A percentile compares a stretch with the other conserved stretches of the same genome.
These are phyloP conservation scores for Psammodynastes pulverulentus DNA, from an alignment of 2,113 vertebrate species.

Conservation along the genomic window DNA sequence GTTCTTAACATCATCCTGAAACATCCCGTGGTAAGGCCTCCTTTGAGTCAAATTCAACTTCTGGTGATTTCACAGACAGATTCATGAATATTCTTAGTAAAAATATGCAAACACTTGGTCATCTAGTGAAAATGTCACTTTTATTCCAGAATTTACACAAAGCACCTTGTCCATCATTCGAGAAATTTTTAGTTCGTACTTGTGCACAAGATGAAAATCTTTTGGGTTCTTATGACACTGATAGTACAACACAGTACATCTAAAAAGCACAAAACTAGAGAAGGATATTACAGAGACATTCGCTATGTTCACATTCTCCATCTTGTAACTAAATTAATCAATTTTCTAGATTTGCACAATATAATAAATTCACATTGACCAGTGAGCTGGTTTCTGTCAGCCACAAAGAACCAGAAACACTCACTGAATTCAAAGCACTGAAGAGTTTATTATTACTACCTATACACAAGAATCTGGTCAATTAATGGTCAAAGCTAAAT, in stretches of 20 bases:
- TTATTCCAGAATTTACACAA: neutral
- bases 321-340: neutral
- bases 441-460: neutral
- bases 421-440: neutral
- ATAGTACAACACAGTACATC: neutral
- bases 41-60: neutral
- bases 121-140: neutral
- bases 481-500: neutral
- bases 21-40: neutral
- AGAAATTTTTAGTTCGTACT: neutral
- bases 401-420: neutral
- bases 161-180: neutral
- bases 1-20: neutral
- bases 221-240: neutral
- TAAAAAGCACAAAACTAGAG: neutral
- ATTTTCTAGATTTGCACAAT: neutral
- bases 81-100: neutral
- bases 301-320: neutral
- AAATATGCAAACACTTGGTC: neutral
- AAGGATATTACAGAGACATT: neutral
- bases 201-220: neutral
- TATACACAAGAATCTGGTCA: neutral
- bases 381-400: neutral
- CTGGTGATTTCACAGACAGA: neutral
- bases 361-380: neutral